phyloP scores from a whole-genome alignment of 2,113 vertebrate species.

The Onychostruthus taczanowskii region DNA sequence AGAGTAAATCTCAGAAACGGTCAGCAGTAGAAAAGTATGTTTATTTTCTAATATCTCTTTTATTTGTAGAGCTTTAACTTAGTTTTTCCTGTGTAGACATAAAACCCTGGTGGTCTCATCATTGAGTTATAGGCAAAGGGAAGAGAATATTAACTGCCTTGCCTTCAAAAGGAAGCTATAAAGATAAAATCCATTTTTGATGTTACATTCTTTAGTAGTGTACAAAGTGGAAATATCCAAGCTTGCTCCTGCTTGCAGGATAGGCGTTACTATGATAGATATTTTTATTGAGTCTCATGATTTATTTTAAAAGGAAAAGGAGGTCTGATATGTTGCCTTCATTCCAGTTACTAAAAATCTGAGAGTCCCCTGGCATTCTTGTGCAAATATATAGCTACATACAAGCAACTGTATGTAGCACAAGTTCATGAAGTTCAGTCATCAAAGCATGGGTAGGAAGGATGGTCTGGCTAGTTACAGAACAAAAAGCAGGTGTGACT shows the following conservation, averaged over 20 bases:
- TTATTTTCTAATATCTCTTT: conserved; percentile 23
- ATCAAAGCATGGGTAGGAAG: neutral
- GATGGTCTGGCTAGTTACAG: neutral
- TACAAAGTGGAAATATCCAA: neutral
- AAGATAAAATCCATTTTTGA: neutral
- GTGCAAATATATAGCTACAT: neutral
- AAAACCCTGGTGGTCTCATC: neutral
- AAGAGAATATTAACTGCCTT: neutral
- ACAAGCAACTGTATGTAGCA: neutral
- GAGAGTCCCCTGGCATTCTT: neutral
- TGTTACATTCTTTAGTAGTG: neutral
- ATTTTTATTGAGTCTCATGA: neutral
- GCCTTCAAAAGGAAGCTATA: neutral
- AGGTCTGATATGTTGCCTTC: neutral
- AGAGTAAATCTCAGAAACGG: conserved; percentile 99
- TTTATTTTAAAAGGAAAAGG: neutral
- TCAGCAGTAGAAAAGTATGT: conserved; percentile 97
- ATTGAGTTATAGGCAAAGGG: neutral
- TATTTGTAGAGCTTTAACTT: conserved; percentile 7
- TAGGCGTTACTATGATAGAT: neutral
- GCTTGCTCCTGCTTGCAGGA: neutral
- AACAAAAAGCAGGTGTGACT: neutral
- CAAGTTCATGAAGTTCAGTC: neutral
- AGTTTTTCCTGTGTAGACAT: neutral
- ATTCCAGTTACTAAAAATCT: neutral